These are phyloP conservation scores for Argyresthia goedartella DNA, from an alignment of 2,888 invertebrate genomes.

Conservation along the genomic window DNA sequence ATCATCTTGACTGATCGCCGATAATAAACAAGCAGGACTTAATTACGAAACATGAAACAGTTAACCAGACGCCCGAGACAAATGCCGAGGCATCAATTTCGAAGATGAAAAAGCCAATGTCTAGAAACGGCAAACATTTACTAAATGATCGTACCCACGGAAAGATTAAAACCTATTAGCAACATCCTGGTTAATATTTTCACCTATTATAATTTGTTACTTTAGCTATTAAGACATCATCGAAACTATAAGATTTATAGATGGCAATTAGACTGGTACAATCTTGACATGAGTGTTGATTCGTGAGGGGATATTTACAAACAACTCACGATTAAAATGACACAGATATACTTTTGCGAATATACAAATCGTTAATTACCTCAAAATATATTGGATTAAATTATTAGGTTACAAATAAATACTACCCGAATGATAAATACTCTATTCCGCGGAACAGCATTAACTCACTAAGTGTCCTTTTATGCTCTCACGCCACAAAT, in stretches of 20 bases:
- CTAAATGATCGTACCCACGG: too few species aligned
- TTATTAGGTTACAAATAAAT: neutral
- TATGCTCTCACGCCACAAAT: conserved; percentile 42
- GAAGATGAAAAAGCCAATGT: conserved; percentile 26
- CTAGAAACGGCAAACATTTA: conserved; percentile 18
- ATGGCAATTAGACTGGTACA: conserved; percentile 56
- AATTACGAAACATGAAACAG: conserved; percentile 36
- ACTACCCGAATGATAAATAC: too few species aligned
- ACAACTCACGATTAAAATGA: conserved; percentile 23
- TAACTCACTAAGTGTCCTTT: conserved; percentile 49
- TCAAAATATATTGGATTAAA: neutral
- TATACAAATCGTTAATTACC: neutral
- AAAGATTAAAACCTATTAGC: conserved; percentile 11
- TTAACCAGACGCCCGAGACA: conserved; percentile 34
- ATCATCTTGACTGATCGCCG: conserved; percentile 30
- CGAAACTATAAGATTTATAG: conserved; percentile 55
- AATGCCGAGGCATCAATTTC: conserved; percentile 37
- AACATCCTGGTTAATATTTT: conserved; percentile 32
- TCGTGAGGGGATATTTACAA: conserved; percentile 44
- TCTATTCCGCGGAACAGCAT: conserved; percentile 18
- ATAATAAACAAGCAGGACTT: conserved; percentile 32
- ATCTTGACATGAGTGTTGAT: conserved; percentile 61
- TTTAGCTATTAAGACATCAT: conserved; percentile 62
- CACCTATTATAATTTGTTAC: conserved; percentile 43
- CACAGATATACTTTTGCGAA: neutral